Percentiles rank a stretch among this genome's conserved stretches.
Conservation (phyloP, 2,113 vertebrate genomes). For the Albula glossodonta region DNA sequence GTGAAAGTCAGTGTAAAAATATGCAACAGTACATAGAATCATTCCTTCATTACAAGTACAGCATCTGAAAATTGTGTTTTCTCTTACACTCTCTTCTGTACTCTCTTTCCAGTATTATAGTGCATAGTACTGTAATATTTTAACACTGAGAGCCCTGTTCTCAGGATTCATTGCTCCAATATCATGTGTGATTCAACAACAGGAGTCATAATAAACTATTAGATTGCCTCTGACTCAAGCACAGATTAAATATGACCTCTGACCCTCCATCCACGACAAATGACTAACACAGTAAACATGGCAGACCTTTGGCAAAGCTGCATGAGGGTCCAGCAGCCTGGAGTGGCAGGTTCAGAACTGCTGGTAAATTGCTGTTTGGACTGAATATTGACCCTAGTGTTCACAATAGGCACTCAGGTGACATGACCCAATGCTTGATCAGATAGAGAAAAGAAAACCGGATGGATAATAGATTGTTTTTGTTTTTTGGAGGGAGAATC, state of each 20-base stretch:
- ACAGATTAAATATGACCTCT: not conserved
- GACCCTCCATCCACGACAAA: not conserved
- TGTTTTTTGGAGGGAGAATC: not conserved
- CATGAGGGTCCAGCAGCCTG: not conserved
- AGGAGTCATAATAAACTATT: not conserved
- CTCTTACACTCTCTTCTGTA: too few relatives aligned
- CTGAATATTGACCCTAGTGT: not conserved
- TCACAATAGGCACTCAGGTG: not conserved
- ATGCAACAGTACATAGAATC: too few relatives aligned
- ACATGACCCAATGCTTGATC: not conserved
- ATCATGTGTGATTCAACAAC: not conserved
- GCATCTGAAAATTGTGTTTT: too few relatives aligned
- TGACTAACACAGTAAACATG: not conserved
- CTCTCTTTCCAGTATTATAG: too few relatives aligned
- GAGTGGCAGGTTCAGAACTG: too few relatives aligned
- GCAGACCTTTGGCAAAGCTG: not conserved
- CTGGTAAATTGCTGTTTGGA: not conserved
- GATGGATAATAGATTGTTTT: not conserved
- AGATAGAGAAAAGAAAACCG: too few relatives aligned
- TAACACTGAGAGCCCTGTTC: too few relatives aligned
- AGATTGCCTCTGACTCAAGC: not conserved
- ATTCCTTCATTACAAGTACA: too few relatives aligned
- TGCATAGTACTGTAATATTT: too few relatives aligned
- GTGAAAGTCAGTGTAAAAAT: too few relatives aligned
- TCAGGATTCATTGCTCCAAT: too few relatives aligned